A percentile compares a stretch with the other conserved stretches of the same genome.
Conservation (phyloP, 2,888 invertebrate species). For the Oeneis ivallda region DNA sequence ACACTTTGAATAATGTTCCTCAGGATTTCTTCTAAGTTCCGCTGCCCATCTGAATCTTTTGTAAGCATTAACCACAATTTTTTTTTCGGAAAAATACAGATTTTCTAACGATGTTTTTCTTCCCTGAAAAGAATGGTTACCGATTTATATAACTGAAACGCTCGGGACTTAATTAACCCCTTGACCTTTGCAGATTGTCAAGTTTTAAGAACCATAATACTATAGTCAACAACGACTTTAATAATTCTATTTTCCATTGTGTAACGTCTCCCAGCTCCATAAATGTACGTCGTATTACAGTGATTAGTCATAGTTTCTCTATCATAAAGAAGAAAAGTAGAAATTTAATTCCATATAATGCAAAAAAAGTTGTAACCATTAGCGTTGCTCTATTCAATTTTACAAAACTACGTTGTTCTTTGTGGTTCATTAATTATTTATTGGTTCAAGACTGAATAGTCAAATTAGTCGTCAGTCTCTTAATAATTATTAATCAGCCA, state of each 20-base stretch:
- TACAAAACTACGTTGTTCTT: background rate
- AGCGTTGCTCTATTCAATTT: background rate
- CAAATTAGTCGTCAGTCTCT: background rate
- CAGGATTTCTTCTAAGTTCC: no score
- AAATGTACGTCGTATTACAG: slow-evolving; percentile 17
- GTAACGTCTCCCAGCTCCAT: slow-evolving; percentile 42
- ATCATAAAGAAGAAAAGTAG: slow-evolving; percentile 9
- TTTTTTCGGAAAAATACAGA: no score
- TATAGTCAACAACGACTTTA: slow-evolving; percentile 15
- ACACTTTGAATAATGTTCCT: no score
- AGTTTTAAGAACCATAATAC: background rate
- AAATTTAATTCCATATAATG: slow-evolving; percentile 20
- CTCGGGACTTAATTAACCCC: no score
- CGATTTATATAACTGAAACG: no score
- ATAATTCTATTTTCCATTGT: slow-evolving; percentile 45
- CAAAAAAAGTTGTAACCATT: slow-evolving; percentile 1
- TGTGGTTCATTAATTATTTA: no score
- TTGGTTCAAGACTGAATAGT: background rate
- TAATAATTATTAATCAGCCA: slow-evolving; percentile 2
- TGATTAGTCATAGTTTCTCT: slow-evolving; percentile 29
- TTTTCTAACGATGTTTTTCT: no score
- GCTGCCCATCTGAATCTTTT: no score
- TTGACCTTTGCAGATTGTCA: background rate
- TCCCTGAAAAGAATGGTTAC: no score
- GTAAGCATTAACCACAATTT: no score